Base-by-base conservation (phyloP, 2,113 vertebrate species). In the Typhlomys cinereus region DNA sequence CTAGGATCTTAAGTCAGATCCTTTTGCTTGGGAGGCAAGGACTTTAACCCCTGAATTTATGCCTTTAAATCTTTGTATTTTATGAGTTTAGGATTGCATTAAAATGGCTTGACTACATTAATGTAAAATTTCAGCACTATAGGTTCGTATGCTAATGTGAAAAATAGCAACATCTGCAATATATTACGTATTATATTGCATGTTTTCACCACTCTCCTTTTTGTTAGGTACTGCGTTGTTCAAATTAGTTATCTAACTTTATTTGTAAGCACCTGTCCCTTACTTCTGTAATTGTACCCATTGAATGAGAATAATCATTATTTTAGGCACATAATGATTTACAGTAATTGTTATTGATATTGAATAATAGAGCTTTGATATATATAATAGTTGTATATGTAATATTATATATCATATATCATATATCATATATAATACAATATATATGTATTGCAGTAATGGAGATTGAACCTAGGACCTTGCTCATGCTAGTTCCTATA, bases 1-100 rank as follows among this genome's bases (percentile, higher is more conserved):
- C n/a, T n/a, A n/a, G n/a, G n/a, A n/a, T n/a, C n/a, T n/a, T n/a
- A n/a, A n/a, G n/a, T n/a, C n/a, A n/a, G n/a, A n/a, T n/a, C n/a
- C n/a, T n/a, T n/a, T n/a, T n/a, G n/a, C n/a, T n/a, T n/a, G n/a
- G n/a, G n/a, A n/a, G n/a, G n/a, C n/a, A n/a, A n/a, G n/a, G n/a
- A 94, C 95, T 96, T 95, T 79, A 74, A 96, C 95, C 90, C 96
- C 88, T 91, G 71, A 95, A 95, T 89, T 95, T 90, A 94, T 25
- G 73, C 57, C 57, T 94, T 92, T 93, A 74, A 44, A 15, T 76
- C 0, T 5, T 39, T 66, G 39, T 46, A 89, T 96, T 95, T 95
- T 94, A 92, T 96, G 81, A 73, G 96, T 95, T 89, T 91, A 94
- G 3, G 23, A 87, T 92, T 96, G 25, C 14, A 84, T 3, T 86